Conservation (phyloP, 2,113 vertebrate species). For the Pluvianellus socialis region DNA sequence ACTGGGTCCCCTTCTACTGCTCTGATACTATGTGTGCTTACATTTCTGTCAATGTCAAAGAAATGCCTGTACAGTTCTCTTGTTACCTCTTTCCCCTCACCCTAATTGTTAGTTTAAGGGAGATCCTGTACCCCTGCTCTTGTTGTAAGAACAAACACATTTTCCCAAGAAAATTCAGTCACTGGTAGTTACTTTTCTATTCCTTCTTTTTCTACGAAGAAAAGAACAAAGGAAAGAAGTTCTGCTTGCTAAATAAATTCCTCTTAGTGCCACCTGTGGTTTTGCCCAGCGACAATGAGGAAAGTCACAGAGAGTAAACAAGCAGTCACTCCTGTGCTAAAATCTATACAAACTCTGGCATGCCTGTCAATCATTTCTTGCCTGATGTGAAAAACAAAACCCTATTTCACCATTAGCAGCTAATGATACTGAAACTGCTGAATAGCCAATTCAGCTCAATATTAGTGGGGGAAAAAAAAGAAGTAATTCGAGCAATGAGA, state of each 20-base stretch:
- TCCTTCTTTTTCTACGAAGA: not conserved
- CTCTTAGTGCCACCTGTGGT: not conserved
- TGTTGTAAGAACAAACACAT: not conserved
- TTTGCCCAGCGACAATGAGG: not conserved
- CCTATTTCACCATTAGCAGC: conserved; percentile 2
- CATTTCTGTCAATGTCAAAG: not conserved
- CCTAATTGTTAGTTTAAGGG: not conserved
- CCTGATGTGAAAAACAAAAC: conserved; percentile 20
- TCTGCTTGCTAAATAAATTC: not conserved
- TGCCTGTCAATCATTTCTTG: not conserved
- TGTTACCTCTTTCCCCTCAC: not conserved
- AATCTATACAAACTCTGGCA: not conserved
- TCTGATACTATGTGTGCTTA: not conserved
- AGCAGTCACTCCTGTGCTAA: not conserved
- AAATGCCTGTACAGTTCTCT: not conserved
- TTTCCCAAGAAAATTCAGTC: not conserved
- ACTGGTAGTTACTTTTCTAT: not conserved
- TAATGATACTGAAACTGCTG: not conserved
- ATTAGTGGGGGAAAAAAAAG: not conserved
- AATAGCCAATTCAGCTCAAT: conserved; percentile 9
- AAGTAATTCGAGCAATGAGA: not conserved
- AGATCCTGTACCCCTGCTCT: not conserved
- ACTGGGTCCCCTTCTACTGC: not conserved
- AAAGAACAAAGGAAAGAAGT: not conserved
- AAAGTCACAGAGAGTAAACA: not conserved